Percentiles rank a stretch among this genome's conserved stretches.
Conservation (phyloP, 2,113 vertebrate species). For the Vombatus ursinus region DNA sequence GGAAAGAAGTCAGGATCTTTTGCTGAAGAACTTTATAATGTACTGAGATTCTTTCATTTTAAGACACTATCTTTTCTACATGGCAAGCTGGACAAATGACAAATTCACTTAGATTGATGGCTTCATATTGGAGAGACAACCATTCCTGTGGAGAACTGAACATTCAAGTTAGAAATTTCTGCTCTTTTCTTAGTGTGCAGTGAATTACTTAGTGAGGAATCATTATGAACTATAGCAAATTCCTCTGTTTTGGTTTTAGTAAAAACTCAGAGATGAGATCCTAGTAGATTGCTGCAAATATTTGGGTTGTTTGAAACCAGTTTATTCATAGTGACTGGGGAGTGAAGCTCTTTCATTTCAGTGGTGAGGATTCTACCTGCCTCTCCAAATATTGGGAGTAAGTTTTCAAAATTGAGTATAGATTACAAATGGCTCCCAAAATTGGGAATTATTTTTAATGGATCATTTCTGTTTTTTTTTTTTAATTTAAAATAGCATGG, state of each 20-base stretch:
- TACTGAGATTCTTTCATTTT: constrained; percentile 6
- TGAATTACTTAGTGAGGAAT: background rate
- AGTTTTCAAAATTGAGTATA: constrained; percentile 29
- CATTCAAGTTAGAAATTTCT: background rate
- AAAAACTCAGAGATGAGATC: background rate
- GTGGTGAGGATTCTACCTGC: constrained; percentile 10
- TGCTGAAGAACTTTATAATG: constrained; percentile 34
- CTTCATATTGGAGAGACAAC: background rate
- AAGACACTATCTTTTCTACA: background rate
- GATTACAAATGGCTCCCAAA: constrained; percentile 20
- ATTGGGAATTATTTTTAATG: constrained; percentile 12
- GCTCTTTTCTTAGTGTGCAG: background rate
- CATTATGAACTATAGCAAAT: background rate
- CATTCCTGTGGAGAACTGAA: background rate
- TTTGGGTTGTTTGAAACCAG: background rate
- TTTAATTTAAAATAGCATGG: background rate
- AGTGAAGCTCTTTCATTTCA: background rate
- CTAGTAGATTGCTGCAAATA: background rate
- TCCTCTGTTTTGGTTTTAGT: background rate
- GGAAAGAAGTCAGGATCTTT: background rate
- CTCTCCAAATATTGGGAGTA: constrained; percentile 26
- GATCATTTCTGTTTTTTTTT: background rate
- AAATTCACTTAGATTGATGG: background rate
- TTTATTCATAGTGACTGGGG: constrained; percentile 3
- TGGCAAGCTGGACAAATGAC: background rate